phyloP scores from a whole-genome alignment of 2,888 invertebrate species.

The Caenorhabditis sulstoni region DNA sequence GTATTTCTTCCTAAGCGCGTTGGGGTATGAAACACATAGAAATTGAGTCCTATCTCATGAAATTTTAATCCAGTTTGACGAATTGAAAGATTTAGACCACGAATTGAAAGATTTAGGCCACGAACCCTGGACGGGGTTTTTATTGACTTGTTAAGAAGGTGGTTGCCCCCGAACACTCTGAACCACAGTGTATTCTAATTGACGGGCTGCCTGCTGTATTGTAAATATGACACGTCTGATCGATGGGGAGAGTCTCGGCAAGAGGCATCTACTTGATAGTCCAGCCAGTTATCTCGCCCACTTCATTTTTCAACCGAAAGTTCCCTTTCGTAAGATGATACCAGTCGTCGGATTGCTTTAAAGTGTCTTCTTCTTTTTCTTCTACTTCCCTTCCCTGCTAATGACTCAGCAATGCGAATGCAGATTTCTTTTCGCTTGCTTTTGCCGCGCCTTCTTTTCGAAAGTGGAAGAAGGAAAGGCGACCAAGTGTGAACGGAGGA shows the following conservation, averaged over 20 bases:
- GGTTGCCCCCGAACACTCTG: conserved; percentile 7
- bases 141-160: conserved; percentile 29
- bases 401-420: conserved; percentile 7
- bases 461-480: no score
- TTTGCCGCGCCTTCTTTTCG: neutral
- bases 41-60: conserved; percentile 13
- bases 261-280: conserved; percentile 29
- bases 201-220: conserved; percentile 16
- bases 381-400: neutral
- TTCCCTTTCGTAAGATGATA: conserved; percentile 34
- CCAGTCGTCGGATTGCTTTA: conserved; percentile 14
- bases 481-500: no score
- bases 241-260: conserved; percentile 12
- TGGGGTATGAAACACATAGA: conserved; percentile 12
- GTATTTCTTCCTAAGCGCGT: neutral
- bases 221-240: conserved; percentile 50
- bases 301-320: conserved; percentile 31
- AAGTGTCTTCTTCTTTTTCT: conserved; percentile 5
- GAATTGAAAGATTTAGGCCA: conserved; percentile 40
- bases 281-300: conserved; percentile 46
- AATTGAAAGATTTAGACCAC: conserved; percentile 43
- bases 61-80: conserved; percentile 57
- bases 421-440: neutral
- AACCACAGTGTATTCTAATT: conserved; percentile 12
- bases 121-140: conserved; percentile 15